Evolutionary conservation across 1,140 invertebrate genomes (phyloP).

Genomic region (Caenorhabditis briggsae): DNA sequence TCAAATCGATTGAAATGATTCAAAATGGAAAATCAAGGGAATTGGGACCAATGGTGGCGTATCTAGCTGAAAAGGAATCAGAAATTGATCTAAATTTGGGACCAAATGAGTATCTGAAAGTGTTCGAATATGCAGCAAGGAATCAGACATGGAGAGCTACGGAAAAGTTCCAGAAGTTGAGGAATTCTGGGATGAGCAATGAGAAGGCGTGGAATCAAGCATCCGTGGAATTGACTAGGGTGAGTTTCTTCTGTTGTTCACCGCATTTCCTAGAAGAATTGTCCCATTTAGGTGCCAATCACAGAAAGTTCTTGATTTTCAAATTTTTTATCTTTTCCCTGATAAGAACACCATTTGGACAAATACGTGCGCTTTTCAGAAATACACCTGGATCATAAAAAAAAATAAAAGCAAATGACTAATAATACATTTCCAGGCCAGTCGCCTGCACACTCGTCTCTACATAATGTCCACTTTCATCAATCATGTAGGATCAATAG

Average conservation of each 20-base stretch:
- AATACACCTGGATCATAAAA: neutral
- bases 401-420: neutral
- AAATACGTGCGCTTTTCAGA: no score
- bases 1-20: constrained; percentile 60
- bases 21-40: constrained; percentile 52
- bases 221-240: constrained; percentile 75
- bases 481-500: constrained; percentile 46
- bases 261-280: no score
- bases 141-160: constrained; percentile 47
- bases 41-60: constrained; percentile 7
- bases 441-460: constrained; percentile 78
- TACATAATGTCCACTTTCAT: constrained; percentile 71
- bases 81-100: constrained; percentile 12
- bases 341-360: no score
- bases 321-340: no score
- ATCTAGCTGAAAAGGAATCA: constrained; percentile 14
- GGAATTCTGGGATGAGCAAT: constrained; percentile 70
- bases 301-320: neutral
- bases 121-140: constrained; percentile 59
- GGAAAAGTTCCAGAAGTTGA: constrained; percentile 69
- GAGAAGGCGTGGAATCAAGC: constrained; percentile 81
- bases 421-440: constrained; percentile 35
- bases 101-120: constrained; percentile 55
- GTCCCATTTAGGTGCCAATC: neutral
- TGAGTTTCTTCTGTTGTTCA: constrained; percentile 51